Conservation (phyloP, 2,888 invertebrate genomes). For the Macrosiphum euphorbiae region DNA sequence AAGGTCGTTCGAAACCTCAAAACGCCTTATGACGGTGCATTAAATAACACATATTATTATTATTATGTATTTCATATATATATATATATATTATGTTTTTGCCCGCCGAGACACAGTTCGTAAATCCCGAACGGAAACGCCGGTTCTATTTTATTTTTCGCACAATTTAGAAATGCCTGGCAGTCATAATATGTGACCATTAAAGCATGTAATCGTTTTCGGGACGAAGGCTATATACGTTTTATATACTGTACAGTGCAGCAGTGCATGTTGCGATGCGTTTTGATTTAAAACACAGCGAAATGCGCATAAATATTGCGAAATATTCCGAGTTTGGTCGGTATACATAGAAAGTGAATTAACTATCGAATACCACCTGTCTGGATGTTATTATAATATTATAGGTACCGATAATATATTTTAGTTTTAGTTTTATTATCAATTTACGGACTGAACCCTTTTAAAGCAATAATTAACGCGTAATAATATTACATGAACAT, state of each 20-base stretch:
- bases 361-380: background rate
- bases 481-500: too few species aligned
- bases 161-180: conserved; percentile 44
- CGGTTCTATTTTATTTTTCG: conserved; percentile 43
- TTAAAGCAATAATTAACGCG: too few species aligned
- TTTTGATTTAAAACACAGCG: conserved; percentile 41
- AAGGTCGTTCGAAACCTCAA: conserved; percentile 29
- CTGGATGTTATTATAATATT: too few species aligned
- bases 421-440: too few species aligned
- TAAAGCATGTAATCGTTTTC: conserved; percentile 62
- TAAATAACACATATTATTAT: conserved; percentile 21
- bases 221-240: conserved; percentile 37
- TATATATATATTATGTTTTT: background rate
- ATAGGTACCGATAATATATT: too few species aligned
- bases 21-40: background rate
- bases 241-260: conserved; percentile 15
- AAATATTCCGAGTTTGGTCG: background rate
- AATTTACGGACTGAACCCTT: too few species aligned
- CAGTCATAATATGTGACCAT: conserved; percentile 36
- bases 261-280: conserved; percentile 53
- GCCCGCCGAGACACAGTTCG: conserved; percentile 50
- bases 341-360: background rate
- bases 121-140: conserved; percentile 51
- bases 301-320: conserved; percentile 28
- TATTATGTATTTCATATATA: background rate